Conservation (phyloP, 2,113 vertebrate species). For the Solea senegalensis region DNA sequence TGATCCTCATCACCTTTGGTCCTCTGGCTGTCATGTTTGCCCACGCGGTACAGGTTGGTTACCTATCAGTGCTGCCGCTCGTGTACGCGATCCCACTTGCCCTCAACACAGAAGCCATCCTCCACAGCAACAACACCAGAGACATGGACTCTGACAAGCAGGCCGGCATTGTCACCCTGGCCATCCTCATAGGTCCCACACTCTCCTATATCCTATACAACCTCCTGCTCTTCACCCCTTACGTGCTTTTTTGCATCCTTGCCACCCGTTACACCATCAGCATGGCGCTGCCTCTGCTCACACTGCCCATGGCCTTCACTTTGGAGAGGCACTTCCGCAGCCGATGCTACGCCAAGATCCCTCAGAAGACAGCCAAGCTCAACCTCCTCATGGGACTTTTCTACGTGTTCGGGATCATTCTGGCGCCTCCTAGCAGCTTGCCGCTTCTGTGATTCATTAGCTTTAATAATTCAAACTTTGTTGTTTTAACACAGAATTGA, state of each 20-base stretch:
- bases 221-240: constrained; percentile 91
- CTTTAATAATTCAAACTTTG: constrained; percentile 33
- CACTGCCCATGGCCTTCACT: constrained; percentile 94
- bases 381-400: constrained; percentile 96
- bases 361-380: constrained; percentile 95
- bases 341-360: constrained; percentile 89
- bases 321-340: constrained; percentile 94
- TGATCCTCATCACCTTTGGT: constrained; percentile 98
- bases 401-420: constrained; percentile 92
- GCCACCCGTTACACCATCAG: constrained; percentile 94
- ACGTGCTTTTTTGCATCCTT: constrained; percentile 92
- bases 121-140: constrained; percentile 98
- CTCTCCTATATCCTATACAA: constrained; percentile 93
- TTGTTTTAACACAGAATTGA: constrained; percentile 64
- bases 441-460: constrained; percentile 83
- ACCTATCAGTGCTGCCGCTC: constrained; percentile 90
- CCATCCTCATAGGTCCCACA: constrained; percentile 93
- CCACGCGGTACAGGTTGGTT: constrained; percentile 95
- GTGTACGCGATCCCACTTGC: constrained; percentile 94
- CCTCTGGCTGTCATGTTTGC: constrained; percentile 97
- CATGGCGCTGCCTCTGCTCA: constrained; percentile 94
- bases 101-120: constrained; percentile 95
- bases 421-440: constrained; percentile 89
- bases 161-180: constrained; percentile 95
- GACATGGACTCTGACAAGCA: constrained; percentile 96